Base-by-base conservation (phyloP, 1,140 invertebrate species). In the Trialeurodes vaporariorum region DNA sequence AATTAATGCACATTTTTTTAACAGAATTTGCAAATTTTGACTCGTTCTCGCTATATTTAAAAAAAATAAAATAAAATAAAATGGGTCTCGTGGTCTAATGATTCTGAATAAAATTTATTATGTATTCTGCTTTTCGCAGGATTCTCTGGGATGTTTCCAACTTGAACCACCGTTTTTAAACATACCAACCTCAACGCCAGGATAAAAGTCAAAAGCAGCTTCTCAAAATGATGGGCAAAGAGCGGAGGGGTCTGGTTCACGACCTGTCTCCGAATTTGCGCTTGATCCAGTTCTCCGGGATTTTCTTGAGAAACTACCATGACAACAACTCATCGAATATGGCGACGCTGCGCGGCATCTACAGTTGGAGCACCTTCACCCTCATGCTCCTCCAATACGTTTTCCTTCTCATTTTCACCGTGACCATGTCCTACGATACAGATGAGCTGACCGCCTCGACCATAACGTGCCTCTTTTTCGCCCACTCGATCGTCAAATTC, bases 231-330 rank as follows among this genome's bases (percentile, higher is more conserved):
- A 82, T 83, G 81, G 83, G 82, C 75, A 79, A 81, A 68, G 83
- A 83, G 73, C 76, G 78, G 64, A 76, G 79, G 67, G 89, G 89
- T 76, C 84, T 92, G 34, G 89, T 91, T 78, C 85, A 87, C 72
- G 89, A 92, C 76, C 78, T 92, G 68, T 85, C 90, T 86, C 89
- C 89, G 26, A 90, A 91, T 70, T 90, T 92, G 71, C 83, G 83
- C 70, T 74, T 91, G 40, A 90, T 92, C 85, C 87, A 90, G 76
- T 78, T 82, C 11, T 83, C 83, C 12, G 89, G 89, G 17, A 86
- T 90, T 69, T 91, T 89, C 72, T 81, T 91, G 76, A 86, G 91
- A 74, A 89, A 89, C 76, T 91, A 91, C 73, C 84, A 89, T 69
- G 80, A 83, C 27, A 72, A 75, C 58, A 72, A 68, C 59, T 67